Percentiles rank a stretch among this genome's conserved stretches.
Conservation (phyloP, 2,888 invertebrate species). For the Idaea straminata region DNA sequence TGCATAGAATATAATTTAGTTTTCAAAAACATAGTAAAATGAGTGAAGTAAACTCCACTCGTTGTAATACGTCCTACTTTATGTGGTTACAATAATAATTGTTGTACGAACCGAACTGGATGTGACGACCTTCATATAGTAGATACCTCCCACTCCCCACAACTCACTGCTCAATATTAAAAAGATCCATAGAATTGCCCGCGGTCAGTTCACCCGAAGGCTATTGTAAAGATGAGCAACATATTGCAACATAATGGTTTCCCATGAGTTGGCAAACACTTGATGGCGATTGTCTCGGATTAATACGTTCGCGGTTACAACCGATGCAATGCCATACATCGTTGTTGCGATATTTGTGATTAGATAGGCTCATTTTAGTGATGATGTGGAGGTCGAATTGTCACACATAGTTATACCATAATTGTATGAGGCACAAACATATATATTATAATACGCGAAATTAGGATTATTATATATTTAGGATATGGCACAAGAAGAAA, state of each 20-base stretch:
- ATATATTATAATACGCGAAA: too few relatives aligned
- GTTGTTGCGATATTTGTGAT: background rate
- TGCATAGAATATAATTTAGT: too few relatives aligned
- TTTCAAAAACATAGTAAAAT: too few relatives aligned
- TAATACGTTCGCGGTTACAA: background rate
- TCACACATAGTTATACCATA: background rate
- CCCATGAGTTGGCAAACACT: conserved; percentile 2
- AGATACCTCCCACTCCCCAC: background rate
- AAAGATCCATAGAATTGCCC: background rate
- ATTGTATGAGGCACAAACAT: background rate
- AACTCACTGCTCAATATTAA: background rate
- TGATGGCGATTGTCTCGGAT: background rate
- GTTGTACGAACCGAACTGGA: background rate
- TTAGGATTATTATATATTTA: too few relatives aligned
- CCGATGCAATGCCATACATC: background rate
- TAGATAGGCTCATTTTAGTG: background rate
- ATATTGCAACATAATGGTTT: conserved; percentile 26
- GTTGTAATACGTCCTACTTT: too few relatives aligned
- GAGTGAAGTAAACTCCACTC: too few relatives aligned
- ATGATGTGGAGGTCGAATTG: background rate
- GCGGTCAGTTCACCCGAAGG: background rate
- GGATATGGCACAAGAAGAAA: too few relatives aligned
- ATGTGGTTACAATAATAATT: too few relatives aligned
- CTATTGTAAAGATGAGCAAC: conserved; percentile 10
- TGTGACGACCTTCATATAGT: background rate